These are phyloP conservation scores for Rachycentron canadum DNA, from an alignment of 2,797 vertebrate species.

Conservation along the genomic window DNA sequence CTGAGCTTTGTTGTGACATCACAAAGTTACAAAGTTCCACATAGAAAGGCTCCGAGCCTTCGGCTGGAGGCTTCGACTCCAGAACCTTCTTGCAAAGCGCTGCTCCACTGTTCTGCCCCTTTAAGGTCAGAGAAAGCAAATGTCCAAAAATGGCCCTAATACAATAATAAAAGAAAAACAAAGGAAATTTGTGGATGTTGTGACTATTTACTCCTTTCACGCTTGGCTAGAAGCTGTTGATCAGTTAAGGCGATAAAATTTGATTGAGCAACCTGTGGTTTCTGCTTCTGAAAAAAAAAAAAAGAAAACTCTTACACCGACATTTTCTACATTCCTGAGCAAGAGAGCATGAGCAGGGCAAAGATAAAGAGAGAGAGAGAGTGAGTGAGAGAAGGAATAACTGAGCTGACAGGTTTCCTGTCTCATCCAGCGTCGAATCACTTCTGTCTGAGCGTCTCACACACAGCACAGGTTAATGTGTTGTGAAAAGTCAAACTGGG, in stretches of 20 bases:
- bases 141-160: not conserved
- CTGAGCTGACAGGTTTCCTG: not conserved
- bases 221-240: not conserved
- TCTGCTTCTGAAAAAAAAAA: not conserved
- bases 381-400: not conserved
- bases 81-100: too few relatives aligned
- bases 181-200: not conserved
- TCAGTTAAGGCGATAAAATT: too few relatives aligned
- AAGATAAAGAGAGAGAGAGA: constrained; percentile 7
- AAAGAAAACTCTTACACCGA: not conserved
- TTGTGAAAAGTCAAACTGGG: constrained; percentile 12
- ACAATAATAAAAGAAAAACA: not conserved
- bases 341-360: not conserved
- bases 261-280: not conserved
- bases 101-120: too few relatives aligned
- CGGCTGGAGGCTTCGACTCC: too few relatives aligned
- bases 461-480: not conserved
- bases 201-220: not conserved
- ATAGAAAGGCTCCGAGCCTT: too few relatives aligned
- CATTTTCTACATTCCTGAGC: constrained; percentile 47
- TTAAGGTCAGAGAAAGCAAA: too few relatives aligned
- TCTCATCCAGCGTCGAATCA: constrained; percentile 39
- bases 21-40: too few relatives aligned
- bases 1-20: too few relatives aligned
- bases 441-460: not conserved